phyloP scores from a whole-genome alignment of 2,888 invertebrate species.

The Odontocerum albicorne region DNA sequence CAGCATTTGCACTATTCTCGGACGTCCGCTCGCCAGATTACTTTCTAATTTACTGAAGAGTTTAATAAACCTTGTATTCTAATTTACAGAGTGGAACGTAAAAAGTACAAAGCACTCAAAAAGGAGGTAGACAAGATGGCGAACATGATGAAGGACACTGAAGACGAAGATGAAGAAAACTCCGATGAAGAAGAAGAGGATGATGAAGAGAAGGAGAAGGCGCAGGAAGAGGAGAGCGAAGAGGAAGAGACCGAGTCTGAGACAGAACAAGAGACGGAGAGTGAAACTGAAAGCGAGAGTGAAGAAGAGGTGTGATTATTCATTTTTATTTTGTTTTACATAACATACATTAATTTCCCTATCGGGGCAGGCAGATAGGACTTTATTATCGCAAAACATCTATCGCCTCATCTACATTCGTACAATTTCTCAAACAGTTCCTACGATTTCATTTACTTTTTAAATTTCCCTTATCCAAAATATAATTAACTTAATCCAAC shows the following conservation, averaged over 20 bases:
- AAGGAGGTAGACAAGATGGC: constrained; percentile 93
- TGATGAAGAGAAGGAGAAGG: constrained; percentile 49
- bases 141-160: constrained; percentile 79
- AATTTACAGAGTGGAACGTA: constrained; percentile 68
- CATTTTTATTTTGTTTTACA: too few species aligned
- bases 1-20: neutral
- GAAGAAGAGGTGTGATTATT: constrained; percentile 71
- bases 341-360: too few species aligned
- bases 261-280: constrained; percentile 67
- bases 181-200: constrained; percentile 60
- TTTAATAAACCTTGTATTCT: constrained; percentile 21
- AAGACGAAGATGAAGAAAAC: constrained; percentile 70
- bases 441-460: too few species aligned
- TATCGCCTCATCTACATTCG: too few species aligned
- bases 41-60: neutral
- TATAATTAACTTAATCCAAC: too few species aligned
- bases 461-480: too few species aligned
- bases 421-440: too few species aligned
- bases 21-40: too few species aligned
- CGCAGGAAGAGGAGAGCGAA: constrained; percentile 44
- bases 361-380: too few species aligned
- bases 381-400: too few species aligned
- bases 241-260: constrained; percentile 61
- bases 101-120: constrained; percentile 79
- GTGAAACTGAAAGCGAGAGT: constrained; percentile 66